A percentile compares a stretch with the other conserved stretches of the same genome.
Conservation (phyloP, 2,888 invertebrate species). For the Sclerodermus sp. region DNA sequence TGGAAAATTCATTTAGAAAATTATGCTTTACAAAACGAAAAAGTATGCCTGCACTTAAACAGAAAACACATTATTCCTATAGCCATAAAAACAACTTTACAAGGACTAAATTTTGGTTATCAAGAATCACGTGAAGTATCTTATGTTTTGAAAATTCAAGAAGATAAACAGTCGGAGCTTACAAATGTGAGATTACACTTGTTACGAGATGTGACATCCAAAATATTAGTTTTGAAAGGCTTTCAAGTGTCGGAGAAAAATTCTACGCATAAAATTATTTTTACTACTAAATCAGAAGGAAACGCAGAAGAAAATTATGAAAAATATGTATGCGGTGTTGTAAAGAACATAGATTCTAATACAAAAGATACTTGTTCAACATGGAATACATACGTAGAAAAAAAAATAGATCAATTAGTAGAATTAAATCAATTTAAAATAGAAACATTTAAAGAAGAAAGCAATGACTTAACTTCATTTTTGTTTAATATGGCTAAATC, state of each 20-base stretch:
- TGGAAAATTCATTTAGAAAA: conserved; percentile 60
- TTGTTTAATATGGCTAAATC: conserved; percentile 67
- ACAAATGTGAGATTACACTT: conserved; percentile 54
- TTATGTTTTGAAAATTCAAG: conserved; percentile 27
- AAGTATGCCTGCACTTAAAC: conserved; percentile 62
- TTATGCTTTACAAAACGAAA: conserved; percentile 56
- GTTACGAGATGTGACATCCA: conserved; percentile 49
- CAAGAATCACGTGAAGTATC: conserved; percentile 21
- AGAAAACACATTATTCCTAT: conserved; percentile 46
- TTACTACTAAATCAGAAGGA: conserved; percentile 58
- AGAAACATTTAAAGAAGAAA: conserved; percentile 59
- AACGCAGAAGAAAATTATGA: conserved; percentile 34
- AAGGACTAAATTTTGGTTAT: conserved; percentile 42
- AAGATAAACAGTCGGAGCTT: conserved; percentile 40
- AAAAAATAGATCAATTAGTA: conserved; percentile 31
- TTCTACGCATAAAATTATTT: conserved; percentile 48
- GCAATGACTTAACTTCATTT: conserved; percentile 59
- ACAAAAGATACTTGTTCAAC: conserved; percentile 60
- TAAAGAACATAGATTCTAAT: conserved; percentile 63
- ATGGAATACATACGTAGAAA: conserved; percentile 59
- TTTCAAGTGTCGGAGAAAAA: conserved; percentile 35
- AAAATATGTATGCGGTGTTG: conserved; percentile 63
- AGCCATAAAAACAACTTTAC: conserved; percentile 43
- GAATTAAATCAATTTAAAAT: conserved; percentile 67
- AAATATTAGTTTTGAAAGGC: conserved; percentile 48